A percentile compares a stretch with the other conserved stretches of the same genome.
Evolutionary conservation across 2,888 invertebrate genomes (phyloP).

Genomic region (Tricholauxania praeusta): DNA sequence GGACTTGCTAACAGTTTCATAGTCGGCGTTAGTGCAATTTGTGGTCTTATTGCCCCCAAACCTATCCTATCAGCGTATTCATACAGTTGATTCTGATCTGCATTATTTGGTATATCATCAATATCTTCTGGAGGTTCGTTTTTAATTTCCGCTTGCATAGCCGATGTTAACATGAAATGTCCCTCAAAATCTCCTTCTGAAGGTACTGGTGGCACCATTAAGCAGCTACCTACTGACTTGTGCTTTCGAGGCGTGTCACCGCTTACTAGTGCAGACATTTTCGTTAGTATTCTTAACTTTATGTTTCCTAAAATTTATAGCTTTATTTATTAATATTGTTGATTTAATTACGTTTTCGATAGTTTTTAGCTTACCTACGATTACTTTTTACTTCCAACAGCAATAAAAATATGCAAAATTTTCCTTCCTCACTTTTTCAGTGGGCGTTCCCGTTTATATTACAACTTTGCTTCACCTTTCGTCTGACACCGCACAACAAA

Average conservation of each 20-base stretch:
- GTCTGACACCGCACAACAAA: not conserved
- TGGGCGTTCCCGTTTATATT: constrained; percentile 44
- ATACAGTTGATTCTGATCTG: not conserved
- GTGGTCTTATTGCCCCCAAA: constrained; percentile 45
- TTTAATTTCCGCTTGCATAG: constrained; percentile 50
- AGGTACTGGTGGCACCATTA: constrained; percentile 39
- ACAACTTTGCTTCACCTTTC: constrained; percentile 23
- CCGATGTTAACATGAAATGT: constrained; percentile 26
- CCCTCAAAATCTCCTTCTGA: constrained; percentile 33
- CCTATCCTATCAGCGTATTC: constrained; percentile 16
- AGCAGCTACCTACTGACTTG: constrained; percentile 28
- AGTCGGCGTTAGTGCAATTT: constrained; percentile 59
- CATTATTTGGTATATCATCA: constrained; percentile 46
- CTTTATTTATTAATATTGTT: constrained; percentile 1
- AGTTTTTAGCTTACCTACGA: not conserved
- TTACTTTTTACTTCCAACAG: not conserved
- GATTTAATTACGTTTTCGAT: not conserved
- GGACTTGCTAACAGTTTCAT: constrained; percentile 57
- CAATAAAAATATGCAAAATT: constrained; percentile 18
- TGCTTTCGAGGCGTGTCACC: constrained; percentile 47
- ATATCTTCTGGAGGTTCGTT: constrained; percentile 53
- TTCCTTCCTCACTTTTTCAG: constrained; percentile 41
- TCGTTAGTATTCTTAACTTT: constrained; percentile 36
- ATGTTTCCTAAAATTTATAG: constrained; percentile 1
- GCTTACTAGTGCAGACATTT: constrained; percentile 46